Base-by-base conservation (phyloP, 2,888 invertebrate genomes). In the Dichetophora obliterata region DNA sequence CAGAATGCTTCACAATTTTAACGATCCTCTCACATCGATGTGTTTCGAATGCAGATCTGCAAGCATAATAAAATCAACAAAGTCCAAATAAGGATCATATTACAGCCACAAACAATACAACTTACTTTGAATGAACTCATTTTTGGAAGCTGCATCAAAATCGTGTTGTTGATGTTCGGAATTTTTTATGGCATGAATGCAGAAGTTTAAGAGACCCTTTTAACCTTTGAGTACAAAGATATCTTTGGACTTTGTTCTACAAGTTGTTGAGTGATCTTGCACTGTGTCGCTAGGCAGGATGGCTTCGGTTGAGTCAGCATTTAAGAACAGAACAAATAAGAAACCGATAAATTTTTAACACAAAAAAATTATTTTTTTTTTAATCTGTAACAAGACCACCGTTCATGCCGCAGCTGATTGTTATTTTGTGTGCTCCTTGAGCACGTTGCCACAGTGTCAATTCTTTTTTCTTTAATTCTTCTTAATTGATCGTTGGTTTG, bases 71-170 rank as follows among this genome's bases (percentile, higher is more conserved):
- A 54, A 54, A 54, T 27, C 16, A 61, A 61, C 19, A 24, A 22
- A 66, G 24, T 37, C 66, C 37, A 43, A 66, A 22, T 66, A 34
- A 66, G n/a, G 34, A 27, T 27, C 63, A 63, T 34, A 27, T 63
- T 34, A 61, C 59, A 61, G 27, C 16, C 59, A 24, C 22, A 31
- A 61, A 3, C 43, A 43, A 11, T 43, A 11, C 43, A 43, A 43
- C 11, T 11, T 11, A 14, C 11, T 43, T 34, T 34, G 34, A 16
- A 34, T 19, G 63, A 11, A n/a, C n/a, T 61, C 59, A 61, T 61
- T 61, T 22, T 43, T 27, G 59, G 14, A 61, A 61, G 24, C 59
- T 59, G 24, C 27, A 63, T 63, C 34, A 63, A 34, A 34, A 34
- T 34, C 5, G 54, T 5, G 6, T n/a, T n/a, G n/a, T n/a, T n/a